These are phyloP conservation scores for Thamnaconus septentrionalis DNA, from an alignment of 2,113 vertebrate species.

Conservation along the genomic window DNA sequence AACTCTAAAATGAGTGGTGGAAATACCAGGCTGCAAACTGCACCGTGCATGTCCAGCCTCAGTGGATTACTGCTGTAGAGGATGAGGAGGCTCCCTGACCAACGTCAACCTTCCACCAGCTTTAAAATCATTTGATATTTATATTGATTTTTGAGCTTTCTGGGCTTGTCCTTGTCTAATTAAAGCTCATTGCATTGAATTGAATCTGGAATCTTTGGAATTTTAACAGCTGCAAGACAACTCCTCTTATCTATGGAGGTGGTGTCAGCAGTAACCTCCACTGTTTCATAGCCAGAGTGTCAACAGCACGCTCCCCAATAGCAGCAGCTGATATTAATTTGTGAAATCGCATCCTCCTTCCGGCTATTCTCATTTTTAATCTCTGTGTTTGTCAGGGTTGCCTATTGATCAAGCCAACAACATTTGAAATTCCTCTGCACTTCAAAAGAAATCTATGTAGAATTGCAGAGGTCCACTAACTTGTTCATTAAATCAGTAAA, in stretches of 20 bases:
- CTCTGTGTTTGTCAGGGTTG: slow-evolving; percentile 42
- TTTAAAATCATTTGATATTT: slow-evolving; percentile 11
- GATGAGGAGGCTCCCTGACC: background rate
- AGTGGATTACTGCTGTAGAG: background rate
- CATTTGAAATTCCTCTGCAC: slow-evolving; percentile 15
- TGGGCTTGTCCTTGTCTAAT: slow-evolving; percentile 41
- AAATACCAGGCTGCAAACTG: no score
- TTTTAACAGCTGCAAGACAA: slow-evolving; percentile 28
- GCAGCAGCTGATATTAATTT: slow-evolving; percentile 59
- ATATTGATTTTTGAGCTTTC: slow-evolving; percentile 34
- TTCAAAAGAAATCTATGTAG: slow-evolving; percentile 3
- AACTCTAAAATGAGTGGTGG: no score
- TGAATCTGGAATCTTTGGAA: slow-evolving; percentile 7
- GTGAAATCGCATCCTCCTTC: slow-evolving; percentile 37
- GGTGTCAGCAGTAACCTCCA: slow-evolving; percentile 27
- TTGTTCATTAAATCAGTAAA: slow-evolving; percentile 5
- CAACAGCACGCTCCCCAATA: slow-evolving; percentile 50
- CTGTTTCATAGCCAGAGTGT: slow-evolving; percentile 45
- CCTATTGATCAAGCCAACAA: slow-evolving; percentile 23
- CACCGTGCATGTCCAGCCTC: background rate
- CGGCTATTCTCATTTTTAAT: slow-evolving; percentile 35
- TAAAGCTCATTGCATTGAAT: slow-evolving; percentile 18
- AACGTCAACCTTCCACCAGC: slow-evolving; percentile 23
- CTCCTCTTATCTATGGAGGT: slow-evolving; percentile 7
- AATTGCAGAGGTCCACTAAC: background rate